Evolutionary conservation across 2,113 vertebrate species (phyloP).

Genomic region (Lota lota): DNA sequence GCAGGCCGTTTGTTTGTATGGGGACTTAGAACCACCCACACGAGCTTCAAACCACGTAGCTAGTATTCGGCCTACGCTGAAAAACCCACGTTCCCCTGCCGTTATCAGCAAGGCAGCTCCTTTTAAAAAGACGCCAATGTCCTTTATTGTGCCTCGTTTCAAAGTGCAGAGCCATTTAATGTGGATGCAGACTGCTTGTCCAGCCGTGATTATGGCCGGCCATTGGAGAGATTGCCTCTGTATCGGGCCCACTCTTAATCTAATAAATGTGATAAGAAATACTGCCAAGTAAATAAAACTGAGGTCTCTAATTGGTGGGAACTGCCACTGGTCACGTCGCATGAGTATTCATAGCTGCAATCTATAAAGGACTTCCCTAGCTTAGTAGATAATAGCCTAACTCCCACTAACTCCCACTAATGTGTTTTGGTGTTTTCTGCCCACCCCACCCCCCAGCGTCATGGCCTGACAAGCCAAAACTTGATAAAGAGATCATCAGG

Average conservation of each 20-base stretch:
- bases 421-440: conserved; percentile 63
- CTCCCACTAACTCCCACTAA: conserved; percentile 38
- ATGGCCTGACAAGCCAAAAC: conserved; percentile 23
- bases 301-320: conserved; percentile 63
- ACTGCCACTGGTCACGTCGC: conserved; percentile 71
- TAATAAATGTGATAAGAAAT: conserved; percentile 62
- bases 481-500: conserved; percentile 59
- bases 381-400: conserved; percentile 65
- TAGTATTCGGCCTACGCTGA: conserved; percentile 16
- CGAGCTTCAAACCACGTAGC: background rate
- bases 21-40: too few relatives aligned
- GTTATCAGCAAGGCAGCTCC: conserved; percentile 60
- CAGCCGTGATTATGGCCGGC: conserved; percentile 39
- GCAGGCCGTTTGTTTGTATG: background rate
- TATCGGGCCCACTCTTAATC: conserved; percentile 39
- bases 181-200: conserved; percentile 41
- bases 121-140: conserved; percentile 43
- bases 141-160: conserved; percentile 37
- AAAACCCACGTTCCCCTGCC: conserved; percentile 23
- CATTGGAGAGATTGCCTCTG: conserved; percentile 15
- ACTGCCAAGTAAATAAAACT: conserved; percentile 25
- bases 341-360: conserved; percentile 65
- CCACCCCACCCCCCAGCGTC: conserved; percentile 13
- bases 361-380: conserved; percentile 72
- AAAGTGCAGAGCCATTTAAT: conserved; percentile 52